phyloP scores from a whole-genome alignment of 1,140 invertebrate species.

The Stegodyphus mimosarum region DNA sequence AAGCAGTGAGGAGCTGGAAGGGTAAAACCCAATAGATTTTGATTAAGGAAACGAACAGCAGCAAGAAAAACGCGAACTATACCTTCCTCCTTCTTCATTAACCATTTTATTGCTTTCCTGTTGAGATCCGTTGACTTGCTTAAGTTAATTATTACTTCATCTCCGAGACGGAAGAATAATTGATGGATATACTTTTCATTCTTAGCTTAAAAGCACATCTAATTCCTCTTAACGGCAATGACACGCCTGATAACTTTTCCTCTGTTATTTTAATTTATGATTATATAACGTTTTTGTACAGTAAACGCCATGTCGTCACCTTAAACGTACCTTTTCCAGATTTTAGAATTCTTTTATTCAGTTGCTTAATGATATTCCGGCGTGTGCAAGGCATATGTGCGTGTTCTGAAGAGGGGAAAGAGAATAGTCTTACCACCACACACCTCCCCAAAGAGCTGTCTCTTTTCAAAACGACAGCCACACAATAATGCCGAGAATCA shows the following conservation, averaged over 20 bases:
- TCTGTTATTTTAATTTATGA: neutral
- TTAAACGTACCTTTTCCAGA: neutral
- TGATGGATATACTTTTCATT: conserved; percentile 27
- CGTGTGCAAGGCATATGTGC: too few relatives aligned
- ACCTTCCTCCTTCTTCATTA: conserved; percentile 33
- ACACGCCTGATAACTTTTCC: conserved; percentile 2
- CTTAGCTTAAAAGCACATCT: conserved; percentile 4
- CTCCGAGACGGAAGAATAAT: conserved; percentile 10
- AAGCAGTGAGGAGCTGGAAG: neutral
- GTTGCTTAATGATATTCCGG: too few relatives aligned
- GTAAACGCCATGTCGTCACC: neutral
- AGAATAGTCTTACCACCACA: too few relatives aligned
- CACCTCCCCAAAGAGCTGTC: conserved; percentile 12
- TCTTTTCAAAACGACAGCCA: conserved; percentile 30
- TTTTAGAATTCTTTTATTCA: too few relatives aligned
- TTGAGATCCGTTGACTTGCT: conserved; percentile 11
- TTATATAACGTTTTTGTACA: neutral
- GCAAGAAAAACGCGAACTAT: neutral
- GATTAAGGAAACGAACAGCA: neutral
- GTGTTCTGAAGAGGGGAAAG: too few relatives aligned
- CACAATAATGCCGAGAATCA: conserved; percentile 40
- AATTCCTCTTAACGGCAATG: conserved; percentile 32
- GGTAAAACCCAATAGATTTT: conserved; percentile 15
- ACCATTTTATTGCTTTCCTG: conserved; percentile 20
- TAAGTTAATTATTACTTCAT: conserved; percentile 48